Conservation (phyloP, 2,113 vertebrate species). For the Turdus rufiventris region DNA sequence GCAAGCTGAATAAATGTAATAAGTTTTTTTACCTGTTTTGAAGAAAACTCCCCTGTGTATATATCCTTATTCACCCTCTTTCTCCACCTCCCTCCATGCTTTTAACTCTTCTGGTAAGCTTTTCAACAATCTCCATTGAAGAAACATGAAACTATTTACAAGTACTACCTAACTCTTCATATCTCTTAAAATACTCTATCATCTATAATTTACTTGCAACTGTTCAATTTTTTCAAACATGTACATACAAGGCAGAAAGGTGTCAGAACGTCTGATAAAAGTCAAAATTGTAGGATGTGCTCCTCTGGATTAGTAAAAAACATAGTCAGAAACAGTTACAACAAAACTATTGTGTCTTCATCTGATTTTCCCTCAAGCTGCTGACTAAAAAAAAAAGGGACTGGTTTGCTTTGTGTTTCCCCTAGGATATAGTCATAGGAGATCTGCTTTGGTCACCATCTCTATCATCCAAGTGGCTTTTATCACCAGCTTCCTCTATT, state of each 20-base stretch:
- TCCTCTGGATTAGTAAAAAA: not conserved
- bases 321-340: not conserved
- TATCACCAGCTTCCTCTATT: conserved; percentile 38
- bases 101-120: not conserved
- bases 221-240: not conserved
- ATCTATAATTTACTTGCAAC: not conserved
- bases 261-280: not conserved
- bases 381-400: not conserved
- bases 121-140: not conserved
- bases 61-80: not conserved
- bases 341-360: not conserved
- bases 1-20: not conserved
- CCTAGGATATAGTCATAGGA: not conserved
- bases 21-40: not conserved
- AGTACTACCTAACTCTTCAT: not conserved
- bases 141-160: not conserved
- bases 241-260: not conserved
- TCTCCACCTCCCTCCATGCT: not conserved
- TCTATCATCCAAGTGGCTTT: not conserved
- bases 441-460: conserved; percentile 12
- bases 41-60: not conserved
- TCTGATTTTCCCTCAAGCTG: not conserved
- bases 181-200: not conserved
- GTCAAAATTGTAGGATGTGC: not conserved
- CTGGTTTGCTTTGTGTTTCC: not conserved